phyloP scores from a whole-genome alignment of 2,113 vertebrate species.

The Hippocampus guttulatus region DNA sequence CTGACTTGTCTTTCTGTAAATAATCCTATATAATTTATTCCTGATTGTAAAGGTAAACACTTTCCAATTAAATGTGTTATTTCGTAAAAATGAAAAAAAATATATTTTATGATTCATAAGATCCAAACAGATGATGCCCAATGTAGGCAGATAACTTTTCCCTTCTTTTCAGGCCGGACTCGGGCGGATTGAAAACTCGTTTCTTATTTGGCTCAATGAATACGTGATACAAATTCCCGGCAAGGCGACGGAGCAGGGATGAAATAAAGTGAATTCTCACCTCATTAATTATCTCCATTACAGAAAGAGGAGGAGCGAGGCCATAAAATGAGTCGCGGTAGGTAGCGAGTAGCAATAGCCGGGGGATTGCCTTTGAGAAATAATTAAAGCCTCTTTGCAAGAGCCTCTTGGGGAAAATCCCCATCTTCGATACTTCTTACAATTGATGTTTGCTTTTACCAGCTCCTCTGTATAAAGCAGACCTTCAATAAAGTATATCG shows the following conservation, averaged over 20 bases:
- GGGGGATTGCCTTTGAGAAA: conserved; percentile 63
- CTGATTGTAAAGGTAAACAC: no score
- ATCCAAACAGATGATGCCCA: no score
- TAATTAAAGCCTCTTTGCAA: conserved; percentile 64
- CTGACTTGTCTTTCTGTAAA: no score
- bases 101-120: no score
- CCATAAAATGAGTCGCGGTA: conserved; percentile 41
- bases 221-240: conserved; percentile 51
- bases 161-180: conserved; percentile 26
- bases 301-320: conserved; percentile 42
- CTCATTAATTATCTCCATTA: conserved; percentile 56
- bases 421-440: conserved; percentile 41
- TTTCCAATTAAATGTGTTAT: no score
- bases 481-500: conserved; percentile 72
- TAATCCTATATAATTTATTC: no score
- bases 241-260: conserved; percentile 28
- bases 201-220: conserved; percentile 37
- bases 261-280: conserved; percentile 53
- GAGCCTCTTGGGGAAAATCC: conserved; percentile 36
- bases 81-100: no score
- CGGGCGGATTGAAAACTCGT: conserved; percentile 27
- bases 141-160: no score
- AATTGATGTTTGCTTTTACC: conserved; percentile 67
- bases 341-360: conserved; percentile 24
- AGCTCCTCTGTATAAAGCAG: conserved; percentile 58